These are phyloP conservation scores for Pammene aurita DNA, from an alignment of 2,888 invertebrate genomes.

Conservation along the genomic window DNA sequence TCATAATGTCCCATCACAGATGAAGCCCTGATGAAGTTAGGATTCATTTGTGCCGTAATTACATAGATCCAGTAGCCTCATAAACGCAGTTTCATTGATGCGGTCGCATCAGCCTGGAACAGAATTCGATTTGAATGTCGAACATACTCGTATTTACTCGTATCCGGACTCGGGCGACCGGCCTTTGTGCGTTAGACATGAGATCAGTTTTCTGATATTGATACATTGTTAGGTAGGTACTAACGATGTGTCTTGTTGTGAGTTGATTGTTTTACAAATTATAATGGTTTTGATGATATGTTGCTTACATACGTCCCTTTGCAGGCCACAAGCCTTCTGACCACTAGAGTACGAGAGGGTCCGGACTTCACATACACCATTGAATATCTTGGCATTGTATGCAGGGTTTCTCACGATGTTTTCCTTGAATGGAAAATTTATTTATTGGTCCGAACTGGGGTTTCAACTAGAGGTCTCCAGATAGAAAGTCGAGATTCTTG, in stretches of 20 bases:
- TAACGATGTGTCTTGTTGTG: neutral
- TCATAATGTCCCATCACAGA: neutral
- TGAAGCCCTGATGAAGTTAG: neutral
- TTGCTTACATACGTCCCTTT: no score
- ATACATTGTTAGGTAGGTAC: neutral
- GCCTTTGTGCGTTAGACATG: neutral
- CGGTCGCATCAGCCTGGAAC: neutral
- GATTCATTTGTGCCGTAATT: neutral
- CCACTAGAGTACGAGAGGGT: no score
- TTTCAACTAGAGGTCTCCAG: no score
- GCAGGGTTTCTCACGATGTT: no score
- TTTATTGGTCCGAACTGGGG: no score
- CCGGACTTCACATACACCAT: no score
- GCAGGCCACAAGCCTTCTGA: no score
- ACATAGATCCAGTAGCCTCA: neutral
- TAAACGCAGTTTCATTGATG: slow-evolving; percentile 6
- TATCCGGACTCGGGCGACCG: neutral
- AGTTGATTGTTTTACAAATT: no score
- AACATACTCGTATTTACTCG: neutral
- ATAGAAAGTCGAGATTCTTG: no score
- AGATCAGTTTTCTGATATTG: neutral
- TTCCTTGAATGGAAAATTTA: no score
- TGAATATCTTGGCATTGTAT: no score
- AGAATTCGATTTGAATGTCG: slow-evolving; percentile 5
- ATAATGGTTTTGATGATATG: no score